Evolutionary conservation across 2,797 vertebrate genomes (phyloP), one percentile per base, ranked within the genome.

Genomic region (Coregonus suidteri): DNA sequence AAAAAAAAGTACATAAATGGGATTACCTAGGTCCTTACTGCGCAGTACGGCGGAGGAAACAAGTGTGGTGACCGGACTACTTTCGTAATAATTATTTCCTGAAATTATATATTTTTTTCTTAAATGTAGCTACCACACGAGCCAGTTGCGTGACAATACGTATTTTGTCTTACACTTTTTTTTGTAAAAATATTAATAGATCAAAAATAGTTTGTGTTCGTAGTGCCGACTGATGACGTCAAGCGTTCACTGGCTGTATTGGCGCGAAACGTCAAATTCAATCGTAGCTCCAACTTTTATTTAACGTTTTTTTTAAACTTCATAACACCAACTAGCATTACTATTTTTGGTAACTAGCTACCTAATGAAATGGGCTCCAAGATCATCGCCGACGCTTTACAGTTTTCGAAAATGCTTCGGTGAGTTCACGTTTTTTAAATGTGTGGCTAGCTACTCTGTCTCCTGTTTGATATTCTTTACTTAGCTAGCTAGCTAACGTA

Each of bases 361-460:
- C 20, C 4, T n/a, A 78, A 6, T 3, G 16, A 20, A 4, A 93
- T 93, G 93, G 72, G 74, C 6, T 82, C 87, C 5, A 90, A 84
- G 31, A 70, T 86, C 25, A 79, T 92, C 73, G 59, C 76, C 0
- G 41, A 14, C 0, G 87, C 88, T 0, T 86, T 85, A 53, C 78
- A 78, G 75, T 93, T 94, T 83, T 85, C 65, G 11, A 79, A 75
- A 18, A 5, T 77, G 73, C 86, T 94, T 9, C 80, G 88, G 93
- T 94, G 76, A 93, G 93, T 91, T 80, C 2, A 7, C 16, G 5
- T 53, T 54, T 59, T 18, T 47, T 34, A n/a, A 14, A 13, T 7
- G 14, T 31, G 25, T 67, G 20, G 6, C 20, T 52, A 35, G 35
- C 37, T 25, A 41, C 9, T 11, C 5, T 56, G 7, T 25, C 14